These are phyloP conservation scores for Ectropis grisescens DNA, from an alignment of 1,140 invertebrate species.

Conservation along the genomic window DNA sequence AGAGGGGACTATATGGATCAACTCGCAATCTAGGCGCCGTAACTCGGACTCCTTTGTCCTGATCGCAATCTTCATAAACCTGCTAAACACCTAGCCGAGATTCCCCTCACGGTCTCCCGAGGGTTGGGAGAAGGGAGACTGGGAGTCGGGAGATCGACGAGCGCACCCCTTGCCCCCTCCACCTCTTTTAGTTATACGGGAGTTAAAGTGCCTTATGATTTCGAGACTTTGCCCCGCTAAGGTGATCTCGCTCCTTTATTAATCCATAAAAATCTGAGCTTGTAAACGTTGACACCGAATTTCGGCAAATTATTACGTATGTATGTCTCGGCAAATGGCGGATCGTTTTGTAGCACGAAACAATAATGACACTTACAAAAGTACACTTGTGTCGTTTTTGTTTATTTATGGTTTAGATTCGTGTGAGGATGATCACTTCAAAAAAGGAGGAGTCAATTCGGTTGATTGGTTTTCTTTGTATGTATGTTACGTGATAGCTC, in stretches of 20 bases:
- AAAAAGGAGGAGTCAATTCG: no score
- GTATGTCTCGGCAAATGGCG: no score
- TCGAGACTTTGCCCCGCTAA: constrained; percentile 16
- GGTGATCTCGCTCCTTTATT: constrained; percentile 22
- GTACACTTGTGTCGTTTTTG: no score
- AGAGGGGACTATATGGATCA: constrained; percentile 19
- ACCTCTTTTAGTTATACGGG: constrained; percentile 19
- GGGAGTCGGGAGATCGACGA: no score
- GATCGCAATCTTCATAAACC: constrained; percentile 62
- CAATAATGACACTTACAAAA: no score
- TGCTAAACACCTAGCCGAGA: constrained; percentile 52
- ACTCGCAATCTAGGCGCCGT: constrained; percentile 27
- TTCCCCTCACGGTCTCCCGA: constrained; percentile 16
- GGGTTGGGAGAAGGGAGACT: constrained; percentile 9
- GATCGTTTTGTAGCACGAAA: no score
- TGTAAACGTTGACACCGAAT: constrained; percentile 13
- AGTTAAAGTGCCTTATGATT: constrained; percentile 37
- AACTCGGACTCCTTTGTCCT: constrained; percentile 46
- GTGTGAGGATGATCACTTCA: no score
- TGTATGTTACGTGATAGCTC: no score
- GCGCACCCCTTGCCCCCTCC: constrained; percentile 5
- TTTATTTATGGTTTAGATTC: no score
- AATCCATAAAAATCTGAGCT: constrained; percentile 29
- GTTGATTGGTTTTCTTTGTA: no score
- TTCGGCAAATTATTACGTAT: no score